These are phyloP conservation scores for Mallotus villosus DNA, from an alignment of 2,797 vertebrate species.

Conservation along the genomic window DNA sequence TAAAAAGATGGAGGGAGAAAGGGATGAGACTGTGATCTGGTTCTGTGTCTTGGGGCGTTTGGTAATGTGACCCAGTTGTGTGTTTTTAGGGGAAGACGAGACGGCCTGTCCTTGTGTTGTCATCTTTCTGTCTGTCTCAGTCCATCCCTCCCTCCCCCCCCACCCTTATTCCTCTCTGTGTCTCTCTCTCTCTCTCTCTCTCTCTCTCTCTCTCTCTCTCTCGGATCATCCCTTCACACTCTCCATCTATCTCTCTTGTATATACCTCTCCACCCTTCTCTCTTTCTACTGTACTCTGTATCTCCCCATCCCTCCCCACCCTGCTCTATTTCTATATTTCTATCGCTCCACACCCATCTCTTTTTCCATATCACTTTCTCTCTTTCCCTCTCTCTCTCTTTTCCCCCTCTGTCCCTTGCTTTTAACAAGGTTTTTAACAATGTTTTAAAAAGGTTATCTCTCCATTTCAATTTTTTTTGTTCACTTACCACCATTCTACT, in stretches of 20 bases:
- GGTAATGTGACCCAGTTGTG: conserved; percentile 59
- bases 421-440: no score
- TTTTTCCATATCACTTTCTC: neutral
- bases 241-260: no score
- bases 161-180: neutral
- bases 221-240: no score
- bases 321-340: conserved; percentile 3
- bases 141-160: neutral
- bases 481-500: no score
- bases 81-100: conserved; percentile 27
- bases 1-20: neutral
- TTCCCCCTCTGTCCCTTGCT: conserved; percentile 34
- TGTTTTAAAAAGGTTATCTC: no score
- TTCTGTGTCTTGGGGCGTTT: conserved; percentile 21
- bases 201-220: conserved; percentile 26
- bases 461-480: no score
- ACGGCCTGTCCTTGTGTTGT: conserved; percentile 42
- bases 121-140: conserved; percentile 31
- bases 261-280: conserved; percentile 23
- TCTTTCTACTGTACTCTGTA: conserved; percentile 13
- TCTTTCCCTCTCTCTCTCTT: conserved; percentile 20
- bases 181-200: conserved; percentile 13
- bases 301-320: conserved; percentile 19
- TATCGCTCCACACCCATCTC: neutral
- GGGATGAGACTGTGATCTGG: conserved; percentile 17